Evolutionary conservation across 2,888 invertebrate genomes (phyloP), one percentile per base, ranked within the genome.

Genomic region (Cerastis rubricosa): DNA sequence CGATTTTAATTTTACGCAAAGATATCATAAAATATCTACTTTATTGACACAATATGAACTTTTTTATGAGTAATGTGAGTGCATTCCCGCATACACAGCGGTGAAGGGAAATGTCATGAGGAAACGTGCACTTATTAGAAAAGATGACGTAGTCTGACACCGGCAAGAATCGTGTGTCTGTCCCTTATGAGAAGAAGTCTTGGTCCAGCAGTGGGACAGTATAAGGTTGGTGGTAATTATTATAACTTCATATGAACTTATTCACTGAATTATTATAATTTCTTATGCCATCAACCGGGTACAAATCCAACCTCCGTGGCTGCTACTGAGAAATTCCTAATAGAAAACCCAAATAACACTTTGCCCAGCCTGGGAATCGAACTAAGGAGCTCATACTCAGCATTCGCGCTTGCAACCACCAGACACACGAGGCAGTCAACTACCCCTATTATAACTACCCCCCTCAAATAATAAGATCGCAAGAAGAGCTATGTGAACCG

Each of bases 1-100:
- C 54, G 35, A 49, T 40, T 43, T 67, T 66, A 76, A 82, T 77
- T 57, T 67, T 14, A 66, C 0, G 12, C 19, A 45, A 19, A 63
- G 40, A 43, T 43, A 12, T 1, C 25, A 54, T 54, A 45, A 19
- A 54, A 9, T 7, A 7, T 64, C 6, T 14, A 68, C 49, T 65
- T 40, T 40, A 51, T 22, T n/a, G 35, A 6, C 7, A 45, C 35
- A 63, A 25, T 19, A 64, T 59, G 35, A 51, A 25, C 7, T 40
- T 74, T 47, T 57, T 47, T 59, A 81, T 81, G 25, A 66, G 51
- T 40, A 51, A 47, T 29, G n/a, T 9, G 61, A 63, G 12, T 74
- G 54, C 51, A 19, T 66, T 66, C 29, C 19, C 4, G 59, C 59
- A 73, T 61, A 66, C 45, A 64, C 22, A 35, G 1, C 35, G 35